phyloP scores from a whole-genome alignment of 2,797 vertebrate species.

The Orientallactaga sibirica region DNA sequence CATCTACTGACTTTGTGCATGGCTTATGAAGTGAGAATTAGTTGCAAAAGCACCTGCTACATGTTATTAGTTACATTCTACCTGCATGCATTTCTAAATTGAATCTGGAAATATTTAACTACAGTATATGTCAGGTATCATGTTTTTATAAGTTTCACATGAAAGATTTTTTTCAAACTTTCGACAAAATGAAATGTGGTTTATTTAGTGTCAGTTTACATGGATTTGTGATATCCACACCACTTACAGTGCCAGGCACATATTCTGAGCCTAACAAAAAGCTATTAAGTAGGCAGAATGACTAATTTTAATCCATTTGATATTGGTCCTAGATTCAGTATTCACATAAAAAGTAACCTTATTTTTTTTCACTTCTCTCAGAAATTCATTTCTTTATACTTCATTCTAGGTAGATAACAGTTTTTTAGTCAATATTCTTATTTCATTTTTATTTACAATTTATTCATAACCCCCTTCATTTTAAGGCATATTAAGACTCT shows the following conservation, averaged over 20 bases:
- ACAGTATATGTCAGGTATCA: neutral
- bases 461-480: neutral
- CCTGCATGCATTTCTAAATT: neutral
- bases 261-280: slow-evolving; percentile 36
- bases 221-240: neutral
- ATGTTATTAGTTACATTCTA: neutral
- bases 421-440: neutral
- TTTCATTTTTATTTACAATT: neutral
- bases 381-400: neutral
- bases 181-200: neutral
- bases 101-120: slow-evolving; percentile 12
- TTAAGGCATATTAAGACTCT: neutral
- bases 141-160: neutral
- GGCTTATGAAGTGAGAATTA: neutral
- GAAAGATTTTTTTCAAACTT: slow-evolving; percentile 21
- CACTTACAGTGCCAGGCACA: neutral
- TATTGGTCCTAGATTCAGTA: neutral
- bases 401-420: neutral
- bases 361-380: neutral
- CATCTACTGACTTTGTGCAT: slow-evolving; percentile 14
- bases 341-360: neutral
- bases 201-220: neutral
- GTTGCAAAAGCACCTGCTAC: neutral
- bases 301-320: neutral
- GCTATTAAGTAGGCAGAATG: neutral